Percentiles rank a stretch among this genome's conserved stretches.
These are phyloP conservation scores for Neolamprologus sp. DNA, from an alignment of 2,113 vertebrate genomes.

Conservation along the genomic window DNA sequence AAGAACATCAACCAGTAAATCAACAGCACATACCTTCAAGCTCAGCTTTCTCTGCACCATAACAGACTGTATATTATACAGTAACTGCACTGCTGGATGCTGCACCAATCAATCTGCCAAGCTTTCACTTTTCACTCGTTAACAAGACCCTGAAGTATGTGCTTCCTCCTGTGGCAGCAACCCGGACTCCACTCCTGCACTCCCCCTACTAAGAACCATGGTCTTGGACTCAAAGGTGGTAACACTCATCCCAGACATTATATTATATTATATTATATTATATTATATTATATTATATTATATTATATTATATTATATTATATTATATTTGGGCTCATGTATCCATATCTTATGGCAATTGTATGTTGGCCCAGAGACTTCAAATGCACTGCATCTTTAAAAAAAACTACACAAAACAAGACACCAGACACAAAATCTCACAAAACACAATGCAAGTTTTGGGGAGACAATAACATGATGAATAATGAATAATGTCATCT, in stretches of 20 bases:
- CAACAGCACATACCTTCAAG: neutral
- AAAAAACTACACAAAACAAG: neutral
- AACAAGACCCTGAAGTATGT: neutral
- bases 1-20: neutral
- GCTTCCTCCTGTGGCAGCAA: neutral
- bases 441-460: neutral
- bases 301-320: neutral
- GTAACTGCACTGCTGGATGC: neutral
- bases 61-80: neutral
- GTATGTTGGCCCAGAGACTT: neutral
- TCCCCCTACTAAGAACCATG: neutral
- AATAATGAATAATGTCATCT: neutral
- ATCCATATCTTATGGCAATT: neutral
- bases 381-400: neutral
- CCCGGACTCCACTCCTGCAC: neutral
- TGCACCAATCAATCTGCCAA: neutral
- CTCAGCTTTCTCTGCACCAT: neutral
- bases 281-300: neutral
- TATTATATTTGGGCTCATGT: neutral
- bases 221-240: neutral
- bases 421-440: neutral
- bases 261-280: neutral
- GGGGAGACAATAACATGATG: neutral
- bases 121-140: neutral
- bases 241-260: neutral